Conservation (phyloP, 2,113 vertebrate species). For the Chlorodrepanis virens region DNA sequence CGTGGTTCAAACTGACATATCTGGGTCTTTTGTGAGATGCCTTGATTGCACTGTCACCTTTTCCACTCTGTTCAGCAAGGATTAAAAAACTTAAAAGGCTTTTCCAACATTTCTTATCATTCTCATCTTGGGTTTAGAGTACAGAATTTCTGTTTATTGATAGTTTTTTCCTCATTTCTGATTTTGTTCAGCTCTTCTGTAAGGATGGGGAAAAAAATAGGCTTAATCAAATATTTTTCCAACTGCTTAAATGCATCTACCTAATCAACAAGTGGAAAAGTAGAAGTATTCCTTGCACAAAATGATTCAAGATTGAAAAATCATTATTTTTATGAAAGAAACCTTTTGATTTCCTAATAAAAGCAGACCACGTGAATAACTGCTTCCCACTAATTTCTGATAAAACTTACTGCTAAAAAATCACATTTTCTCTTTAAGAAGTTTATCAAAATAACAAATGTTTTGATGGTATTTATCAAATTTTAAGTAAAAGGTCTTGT, state of each 20-base stretch:
- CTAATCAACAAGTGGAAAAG: neutral
- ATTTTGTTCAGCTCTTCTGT: neutral
- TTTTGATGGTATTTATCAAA: neutral
- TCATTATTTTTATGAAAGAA: neutral
- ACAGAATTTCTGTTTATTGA: neutral
- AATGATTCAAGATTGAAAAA: neutral
- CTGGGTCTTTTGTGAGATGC: neutral
- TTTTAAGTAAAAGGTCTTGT: neutral
- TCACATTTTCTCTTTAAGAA: neutral
- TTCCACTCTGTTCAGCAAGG: neutral
- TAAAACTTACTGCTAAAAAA: neutral
- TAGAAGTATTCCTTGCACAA: neutral
- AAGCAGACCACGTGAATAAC: conserved; percentile 4
- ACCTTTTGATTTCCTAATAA: conserved; percentile 20
- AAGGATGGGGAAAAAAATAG: neutral
- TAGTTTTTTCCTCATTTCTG: neutral
- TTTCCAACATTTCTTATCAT: neutral
- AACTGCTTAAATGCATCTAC: neutral
- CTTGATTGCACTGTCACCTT: neutral
- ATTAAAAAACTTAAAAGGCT: neutral
- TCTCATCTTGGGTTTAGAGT: neutral
- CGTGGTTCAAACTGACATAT: neutral
- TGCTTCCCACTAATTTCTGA: neutral
- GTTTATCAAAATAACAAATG: neutral
- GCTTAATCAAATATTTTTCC: conserved; percentile 11